Percentiles rank a stretch among this genome's conserved stretches.
Conservation (phyloP, 2,797 vertebrate genomes). For the Argentina silus region DNA sequence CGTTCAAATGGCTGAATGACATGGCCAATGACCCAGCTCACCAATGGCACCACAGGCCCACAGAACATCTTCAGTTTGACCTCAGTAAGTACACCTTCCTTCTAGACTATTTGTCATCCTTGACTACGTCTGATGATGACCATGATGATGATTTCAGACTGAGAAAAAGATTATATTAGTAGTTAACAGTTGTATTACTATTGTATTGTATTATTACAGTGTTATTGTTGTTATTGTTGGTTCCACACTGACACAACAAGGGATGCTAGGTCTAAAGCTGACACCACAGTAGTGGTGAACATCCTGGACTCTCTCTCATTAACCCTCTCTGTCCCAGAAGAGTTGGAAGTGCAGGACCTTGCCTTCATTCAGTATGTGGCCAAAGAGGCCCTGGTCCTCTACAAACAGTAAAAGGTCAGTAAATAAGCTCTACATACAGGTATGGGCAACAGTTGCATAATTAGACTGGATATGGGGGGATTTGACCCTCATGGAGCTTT, state of each 20-base stretch:
- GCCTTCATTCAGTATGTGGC: conserved; percentile 77
- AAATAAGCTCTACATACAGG: conserved; percentile 10
- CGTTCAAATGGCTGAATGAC: conserved; percentile 70
- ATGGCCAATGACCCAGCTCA: conserved; percentile 80
- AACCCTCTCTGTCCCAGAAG: conserved; percentile 72
- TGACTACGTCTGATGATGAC: not conserved
- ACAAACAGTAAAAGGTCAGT: conserved; percentile 64
- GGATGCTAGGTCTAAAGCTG: conserved; percentile 55
- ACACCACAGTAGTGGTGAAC: conserved; percentile 70
- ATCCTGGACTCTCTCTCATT: conserved; percentile 77
- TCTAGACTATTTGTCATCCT: not conserved
- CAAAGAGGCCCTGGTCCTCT: conserved; percentile 72
- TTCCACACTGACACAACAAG: conserved; percentile 48
- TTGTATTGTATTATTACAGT: not conserved
- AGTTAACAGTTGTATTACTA: too few species aligned
- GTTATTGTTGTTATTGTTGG: conserved; percentile 49
- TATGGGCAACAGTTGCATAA: not conserved
- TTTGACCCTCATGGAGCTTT: conserved; percentile 77
- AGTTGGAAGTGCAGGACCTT: conserved; percentile 67
- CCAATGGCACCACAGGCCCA: conserved; percentile 57
- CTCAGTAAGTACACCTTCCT: conserved; percentile 62
- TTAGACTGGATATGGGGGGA: conserved; percentile 70
- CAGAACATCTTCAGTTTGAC: conserved; percentile 74
- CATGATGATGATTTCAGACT: not conserved
- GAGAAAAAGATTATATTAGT: not conserved